Evolutionary conservation across 2,797 vertebrate genomes (phyloP), one percentile per base, ranked within the genome.

Genomic region (Sparus aurata): DNA sequence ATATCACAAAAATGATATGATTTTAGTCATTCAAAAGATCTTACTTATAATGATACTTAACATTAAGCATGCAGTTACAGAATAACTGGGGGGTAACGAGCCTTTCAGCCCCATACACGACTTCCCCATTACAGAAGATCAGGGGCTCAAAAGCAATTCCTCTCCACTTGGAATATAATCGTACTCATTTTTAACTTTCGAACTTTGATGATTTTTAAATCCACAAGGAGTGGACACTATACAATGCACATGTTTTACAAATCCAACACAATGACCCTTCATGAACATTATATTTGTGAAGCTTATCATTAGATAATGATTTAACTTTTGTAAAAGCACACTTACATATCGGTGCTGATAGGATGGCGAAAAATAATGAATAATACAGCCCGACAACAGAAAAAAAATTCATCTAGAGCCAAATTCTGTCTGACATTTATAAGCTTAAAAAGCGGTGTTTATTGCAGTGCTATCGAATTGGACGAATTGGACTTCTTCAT

Each of bases 261-360:
- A 66, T 61, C 50, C 27, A 53, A 59, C 15, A 67, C 22, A 59
- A 38, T 17, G 54, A 45, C 23, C 27, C 46, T 60, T 5, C n/a
- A 64, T 23, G 23, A 13, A 55, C 63, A 12, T 45, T 18, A 73
- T 2, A 61, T 61, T 10, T 61, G 9, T 62, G 22, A 62, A 73
- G 47, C 27, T 69, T 27, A 34, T 27, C 43, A 22, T 63, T 20
- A 69, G 46, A 23, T 30, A 20, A 60, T 61, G 18, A 52, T 38
- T 68, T 0, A 43, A 41, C 17, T 47, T 55, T 59, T 68, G 25
- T 55, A 4, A 66, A 0, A 25, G 7, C 20, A 45, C 69, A n/a
- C 3, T 53, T 3, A 30, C 27, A 4, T 58, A 45, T 34, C 64
- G 12, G 38, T 64, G 45, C 2, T 60, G 54, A 58, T 47, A 5